phyloP scores from a whole-genome alignment of 2,888 invertebrate species.

The Lacanobia oleracea region DNA sequence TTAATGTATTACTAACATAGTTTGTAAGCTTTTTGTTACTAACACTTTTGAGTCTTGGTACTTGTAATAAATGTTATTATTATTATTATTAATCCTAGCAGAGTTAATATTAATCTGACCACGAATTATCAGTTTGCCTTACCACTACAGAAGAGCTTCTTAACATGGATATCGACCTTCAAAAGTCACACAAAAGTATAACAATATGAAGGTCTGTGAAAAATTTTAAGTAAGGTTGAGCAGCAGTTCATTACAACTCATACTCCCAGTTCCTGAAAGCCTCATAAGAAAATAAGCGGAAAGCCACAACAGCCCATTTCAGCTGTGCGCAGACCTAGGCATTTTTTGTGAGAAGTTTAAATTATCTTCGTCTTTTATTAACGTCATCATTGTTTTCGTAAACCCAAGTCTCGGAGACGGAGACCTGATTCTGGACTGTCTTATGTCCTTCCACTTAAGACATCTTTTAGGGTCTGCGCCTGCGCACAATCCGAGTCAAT shows the following conservation, averaged over 20 bases:
- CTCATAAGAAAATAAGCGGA: not conserved
- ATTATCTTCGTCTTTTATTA: not conserved
- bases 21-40: too few species aligned
- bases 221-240: not conserved
- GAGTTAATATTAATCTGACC: not conserved
- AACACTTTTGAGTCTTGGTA: too few species aligned
- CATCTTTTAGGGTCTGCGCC: too few species aligned
- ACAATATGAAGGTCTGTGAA: not conserved
- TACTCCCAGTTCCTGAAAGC: slow-evolving; percentile 15
- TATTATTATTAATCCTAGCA: not conserved
- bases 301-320: not conserved
- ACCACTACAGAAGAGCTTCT: not conserved
- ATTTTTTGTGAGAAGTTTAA: not conserved
- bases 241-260: not conserved
- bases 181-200: not conserved
- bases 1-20: too few species aligned
- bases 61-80: too few species aligned
- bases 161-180: not conserved
- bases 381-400: not conserved
- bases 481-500: too few species aligned
- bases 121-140: not conserved
- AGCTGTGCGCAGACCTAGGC: not conserved
- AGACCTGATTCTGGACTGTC: not conserved
- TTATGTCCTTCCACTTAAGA: too few species aligned
- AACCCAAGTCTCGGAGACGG: not conserved